phyloP scores from a whole-genome alignment of 37 sponge, comb jelly and placozoan genomes.

The Theonella swinhoei region DNA sequence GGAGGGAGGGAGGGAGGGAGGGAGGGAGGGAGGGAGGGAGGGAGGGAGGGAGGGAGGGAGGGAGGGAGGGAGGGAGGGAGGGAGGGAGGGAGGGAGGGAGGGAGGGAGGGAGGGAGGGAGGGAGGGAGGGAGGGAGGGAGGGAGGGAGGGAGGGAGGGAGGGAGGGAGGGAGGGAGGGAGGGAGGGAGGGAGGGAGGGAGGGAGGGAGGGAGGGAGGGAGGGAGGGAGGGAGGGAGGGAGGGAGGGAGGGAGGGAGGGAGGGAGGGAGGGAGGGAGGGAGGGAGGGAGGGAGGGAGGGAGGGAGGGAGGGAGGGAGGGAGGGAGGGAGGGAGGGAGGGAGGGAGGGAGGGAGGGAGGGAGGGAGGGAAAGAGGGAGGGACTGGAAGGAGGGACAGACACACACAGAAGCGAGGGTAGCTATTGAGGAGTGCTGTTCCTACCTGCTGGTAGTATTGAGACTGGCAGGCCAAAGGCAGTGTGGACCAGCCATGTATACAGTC shows the following conservation, averaged over 20 bases:
- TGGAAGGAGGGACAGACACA: neutral
- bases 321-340: constrained; percentile 17
- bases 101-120: constrained; percentile 15
- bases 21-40: neutral
- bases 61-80: neutral
- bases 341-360: constrained; percentile 13
- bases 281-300: constrained; percentile 33
- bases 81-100: neutral
- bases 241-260: constrained; percentile 46
- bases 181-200: constrained; percentile 31
- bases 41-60: neutral
- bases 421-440: constrained; percentile 36
- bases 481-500: constrained; percentile 92
- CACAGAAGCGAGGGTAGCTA: neutral
- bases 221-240: constrained; percentile 43
- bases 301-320: constrained; percentile 27
- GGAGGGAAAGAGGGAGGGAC: neutral
- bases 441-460: constrained; percentile 89
- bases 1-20: neutral
- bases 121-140: constrained; percentile 54
- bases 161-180: constrained; percentile 34
- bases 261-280: constrained; percentile 46
- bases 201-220: constrained; percentile 18
- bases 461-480: constrained; percentile 85
- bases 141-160: constrained; percentile 54